Evolutionary conservation across 1,140 invertebrate species (phyloP), one percentile per base, ranked within the genome.

Genomic region (Solenopsis fugax): DNA sequence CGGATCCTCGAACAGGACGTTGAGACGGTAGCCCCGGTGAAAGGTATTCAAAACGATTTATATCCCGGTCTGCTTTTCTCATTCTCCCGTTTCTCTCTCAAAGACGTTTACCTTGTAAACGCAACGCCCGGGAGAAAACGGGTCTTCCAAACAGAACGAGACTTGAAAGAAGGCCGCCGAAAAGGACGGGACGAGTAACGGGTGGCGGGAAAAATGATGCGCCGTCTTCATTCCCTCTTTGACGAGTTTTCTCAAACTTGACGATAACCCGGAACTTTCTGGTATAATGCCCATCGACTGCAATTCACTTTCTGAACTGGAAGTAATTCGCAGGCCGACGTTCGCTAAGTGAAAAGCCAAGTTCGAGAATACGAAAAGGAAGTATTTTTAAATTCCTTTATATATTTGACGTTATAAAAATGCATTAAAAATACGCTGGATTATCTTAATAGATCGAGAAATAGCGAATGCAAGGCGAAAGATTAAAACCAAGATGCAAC

Each of bases 1-100:
- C 34, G 69, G 75, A 89, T 89, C 87, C 56, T 89, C 75, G 60
- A 85, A 72, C 65, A n/a, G 18, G 41, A 62, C 65, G 52, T 56
- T 37, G 87, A 86, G 54, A 62, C 67, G 60, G 87, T 75, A 77
- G 58, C 58, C 72, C 71, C 18, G 67, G 77, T 80, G 84, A 86
- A 88, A 86, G 88, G 67, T 88, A 60, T 80, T 89, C 87, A 89
- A 89, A 89, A 84, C 82, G 75, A 89, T 87, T 89, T 84, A 81
- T 80, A 86, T 82, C 84, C 48, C 60, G 24, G 65, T 67, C 84
- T 85, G 64, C 50, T 85, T 87, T 84, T 85, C 45, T 82, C 67
- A 50, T 67, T 73, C 80, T 73, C 37, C 34, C 75, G 13, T 54
- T 65, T 60, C 64, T 69, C 24, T 75, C 77, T 87, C 77, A 65